Percentiles rank a stretch among this genome's conserved stretches.
These are phyloP conservation scores for Montipora efflorescens DNA, from an alignment of 64 coral and sea anemone genomes.

Conservation along the genomic window DNA sequence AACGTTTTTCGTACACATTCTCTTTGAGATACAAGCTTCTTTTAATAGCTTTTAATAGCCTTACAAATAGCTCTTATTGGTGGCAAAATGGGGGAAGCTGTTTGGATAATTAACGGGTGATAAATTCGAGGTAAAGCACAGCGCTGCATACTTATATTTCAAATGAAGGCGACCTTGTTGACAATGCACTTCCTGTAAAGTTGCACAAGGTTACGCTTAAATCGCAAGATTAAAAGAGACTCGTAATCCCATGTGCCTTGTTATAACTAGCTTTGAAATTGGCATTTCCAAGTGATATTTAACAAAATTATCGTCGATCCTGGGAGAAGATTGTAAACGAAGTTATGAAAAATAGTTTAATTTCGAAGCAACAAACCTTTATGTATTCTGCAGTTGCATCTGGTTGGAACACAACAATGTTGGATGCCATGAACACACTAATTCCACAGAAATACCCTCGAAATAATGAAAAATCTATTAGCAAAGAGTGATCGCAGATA, in stretches of 20 bases:
- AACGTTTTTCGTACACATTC: conserved; percentile 7
- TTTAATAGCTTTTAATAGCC: conserved; percentile 6
- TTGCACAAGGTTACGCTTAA: not conserved
- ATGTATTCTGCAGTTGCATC: not conserved
- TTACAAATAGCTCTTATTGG: not conserved
- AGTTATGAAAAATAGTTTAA: not conserved
- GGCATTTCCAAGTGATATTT: not conserved
- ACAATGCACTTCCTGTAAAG: not conserved
- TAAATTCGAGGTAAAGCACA: not conserved
- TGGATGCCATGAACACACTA: conserved; percentile 4
- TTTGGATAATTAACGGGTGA: not conserved
- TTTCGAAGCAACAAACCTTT: conserved; percentile 18
- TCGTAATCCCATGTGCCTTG: not conserved
- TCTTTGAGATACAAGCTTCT: not conserved
- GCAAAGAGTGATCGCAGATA: not conserved
- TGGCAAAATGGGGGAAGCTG: not conserved
- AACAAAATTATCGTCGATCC: not conserved
- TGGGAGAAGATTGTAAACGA: too few species aligned
- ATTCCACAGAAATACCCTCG: not conserved
- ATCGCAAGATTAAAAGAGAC: not conserved
- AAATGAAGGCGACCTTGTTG: not conserved
- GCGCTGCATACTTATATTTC: not conserved
- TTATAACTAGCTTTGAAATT: not conserved
- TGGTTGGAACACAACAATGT: not conserved
- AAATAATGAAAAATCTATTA: conserved; percentile 6